Base-by-base conservation (phyloP, 35 echinoderm and acorn worm species). In the Anneissia japonica region DNA sequence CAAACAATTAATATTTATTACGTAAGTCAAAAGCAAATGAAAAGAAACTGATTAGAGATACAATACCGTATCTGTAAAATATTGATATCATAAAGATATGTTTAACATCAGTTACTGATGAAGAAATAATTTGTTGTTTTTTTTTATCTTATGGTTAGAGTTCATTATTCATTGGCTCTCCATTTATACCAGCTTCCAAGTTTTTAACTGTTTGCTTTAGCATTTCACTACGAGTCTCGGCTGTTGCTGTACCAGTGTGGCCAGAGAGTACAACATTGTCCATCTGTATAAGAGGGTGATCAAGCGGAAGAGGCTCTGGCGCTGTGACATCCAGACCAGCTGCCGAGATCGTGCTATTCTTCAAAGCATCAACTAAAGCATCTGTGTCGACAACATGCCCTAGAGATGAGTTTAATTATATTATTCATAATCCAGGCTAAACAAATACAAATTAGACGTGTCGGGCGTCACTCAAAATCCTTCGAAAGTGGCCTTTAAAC, bases 221-320 rank as follows among this genome's bases (percentile, higher is more conserved):
- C 40, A 84, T 80, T 37, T 77, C 6, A 4, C 79, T 9, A 19
- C 33, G 16, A 2, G 32, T 21, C 72, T 84, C 39, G 0, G 35
- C 32, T 1, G 81, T 84, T 31, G 19, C 12, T 7, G 41, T 32
- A 3, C 76, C 77, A 79, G 6, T 21, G 46, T 91, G 89, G 6
- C 76, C 76, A 0, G 89, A 86, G 23, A 91, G 31, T 14, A 91
- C 81, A 46, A 91, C 89, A 79, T 91, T 91, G 3, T 75, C 35
- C 83, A 91, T 81, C 21, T 72, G 33, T 11, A 81, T n/a, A 23
- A 91, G 77, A 32, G 51, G 83, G 64, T 91, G 89, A 78, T 55
- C 84, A 16, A 0, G 6, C 75, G 90, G 90, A 36, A 91, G 41
- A 16, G 90, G 90, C 32, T 91, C 90, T 26, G 90, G 90, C 0